A percentile compares a stretch with the other conserved stretches of the same genome.
phyloP scores from a whole-genome alignment of 1,140 invertebrate genomes.

The Listronotus oregonensis region DNA sequence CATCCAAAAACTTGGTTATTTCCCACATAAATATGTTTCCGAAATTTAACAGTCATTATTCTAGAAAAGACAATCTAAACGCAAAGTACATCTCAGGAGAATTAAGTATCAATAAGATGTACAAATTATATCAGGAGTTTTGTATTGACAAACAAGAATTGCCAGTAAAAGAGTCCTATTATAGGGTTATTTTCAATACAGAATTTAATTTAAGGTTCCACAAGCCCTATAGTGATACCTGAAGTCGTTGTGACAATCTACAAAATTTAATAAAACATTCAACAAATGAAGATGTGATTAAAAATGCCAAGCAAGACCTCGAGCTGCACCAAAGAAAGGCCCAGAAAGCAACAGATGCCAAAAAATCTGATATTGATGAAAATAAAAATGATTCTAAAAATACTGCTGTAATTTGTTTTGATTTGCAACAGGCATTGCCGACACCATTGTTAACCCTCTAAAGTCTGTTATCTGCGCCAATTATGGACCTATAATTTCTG shows the following conservation, averaged over 20 bases:
- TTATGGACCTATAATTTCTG: slow-evolving; percentile 16
- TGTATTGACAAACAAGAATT: background rate
- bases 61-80: too few species aligned
- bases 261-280: slow-evolving; percentile 9
- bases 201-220: too few species aligned
- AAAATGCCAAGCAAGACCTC: background rate
- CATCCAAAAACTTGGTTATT: background rate
- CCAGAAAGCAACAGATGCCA: slow-evolving; percentile 10
- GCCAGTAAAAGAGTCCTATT: too few species aligned
- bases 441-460: slow-evolving; percentile 14
- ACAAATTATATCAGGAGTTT: background rate
- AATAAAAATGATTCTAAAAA: slow-evolving; percentile 15
- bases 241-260: slow-evolving; percentile 11
- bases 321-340: slow-evolving; percentile 4
- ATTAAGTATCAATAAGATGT: slow-evolving; percentile 12
- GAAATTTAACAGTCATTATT: too few species aligned
- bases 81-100: background rate
- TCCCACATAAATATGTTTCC: too few species aligned
- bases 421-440: slow-evolving; percentile 16
- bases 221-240: slow-evolving; percentile 7
- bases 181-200: too few species aligned
- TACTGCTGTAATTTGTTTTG: slow-evolving; percentile 15
- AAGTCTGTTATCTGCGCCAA: slow-evolving; percentile 11
- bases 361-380: slow-evolving; percentile 11
- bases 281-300: background rate